These are phyloP conservation scores for Muscicapa striata DNA, from an alignment of 2,797 vertebrate genomes.

Conservation along the genomic window DNA sequence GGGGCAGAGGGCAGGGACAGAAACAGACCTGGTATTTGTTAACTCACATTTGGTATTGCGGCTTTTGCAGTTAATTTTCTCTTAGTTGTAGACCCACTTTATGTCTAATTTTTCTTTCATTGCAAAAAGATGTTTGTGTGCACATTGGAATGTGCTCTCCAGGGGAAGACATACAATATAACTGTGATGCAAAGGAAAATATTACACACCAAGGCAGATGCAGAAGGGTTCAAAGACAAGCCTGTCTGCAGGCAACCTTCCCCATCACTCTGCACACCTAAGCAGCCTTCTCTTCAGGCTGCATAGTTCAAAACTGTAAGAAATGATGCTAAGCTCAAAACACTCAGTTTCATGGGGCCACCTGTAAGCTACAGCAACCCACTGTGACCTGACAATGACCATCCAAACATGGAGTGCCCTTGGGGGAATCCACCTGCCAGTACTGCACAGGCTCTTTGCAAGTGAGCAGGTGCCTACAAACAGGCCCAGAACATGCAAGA, in stretches of 20 bases:
- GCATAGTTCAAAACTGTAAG: background rate
- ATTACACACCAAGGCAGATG: background rate
- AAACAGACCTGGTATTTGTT: background rate
- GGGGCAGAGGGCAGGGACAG: background rate
- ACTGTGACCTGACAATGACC: background rate
- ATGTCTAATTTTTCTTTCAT: background rate
- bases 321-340: background rate
- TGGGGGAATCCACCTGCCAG: background rate
- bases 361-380: background rate
- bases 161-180: background rate
- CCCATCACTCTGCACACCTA: background rate
- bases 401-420: accelerated
- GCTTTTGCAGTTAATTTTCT: background rate
- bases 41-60: background rate
- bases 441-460: background rate
- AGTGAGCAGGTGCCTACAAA: background rate
- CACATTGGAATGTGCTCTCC: background rate
- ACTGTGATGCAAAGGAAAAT: background rate
- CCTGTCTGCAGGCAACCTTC: background rate
- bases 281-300: background rate
- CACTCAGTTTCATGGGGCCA: background rate
- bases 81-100: background rate
- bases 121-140: background rate
- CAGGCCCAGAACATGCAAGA: background rate
- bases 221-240: background rate